Evolutionary conservation across 1,140 invertebrate genomes (phyloP).

Genomic region (Cherax quadricarinatus): DNA sequence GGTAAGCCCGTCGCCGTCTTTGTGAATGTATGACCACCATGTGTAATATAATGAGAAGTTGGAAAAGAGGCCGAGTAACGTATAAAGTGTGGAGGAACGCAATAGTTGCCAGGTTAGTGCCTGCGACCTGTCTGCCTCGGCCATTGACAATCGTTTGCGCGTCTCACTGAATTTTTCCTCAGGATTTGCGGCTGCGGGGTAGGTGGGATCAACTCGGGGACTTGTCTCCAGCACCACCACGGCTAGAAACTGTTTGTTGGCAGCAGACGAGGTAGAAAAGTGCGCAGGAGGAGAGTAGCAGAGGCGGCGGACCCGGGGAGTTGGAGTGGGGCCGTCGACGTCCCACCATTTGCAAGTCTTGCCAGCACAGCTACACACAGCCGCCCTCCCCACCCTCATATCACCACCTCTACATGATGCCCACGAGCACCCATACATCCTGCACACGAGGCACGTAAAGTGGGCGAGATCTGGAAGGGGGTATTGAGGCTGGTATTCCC

Average conservation of each 20-base stretch:
- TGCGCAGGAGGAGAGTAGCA: background rate
- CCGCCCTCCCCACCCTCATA: background rate
- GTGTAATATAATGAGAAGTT: background rate
- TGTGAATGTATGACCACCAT: background rate
- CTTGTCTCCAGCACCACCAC: background rate
- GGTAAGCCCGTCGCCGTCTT: background rate
- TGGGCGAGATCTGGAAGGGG: background rate
- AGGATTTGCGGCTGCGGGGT: background rate
- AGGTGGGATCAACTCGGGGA: background rate
- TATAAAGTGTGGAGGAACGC: background rate
- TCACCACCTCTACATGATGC: background rate
- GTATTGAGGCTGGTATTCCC: too few relatives aligned
- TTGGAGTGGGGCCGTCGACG: background rate
- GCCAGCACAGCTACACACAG: background rate
- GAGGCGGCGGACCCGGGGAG: background rate
- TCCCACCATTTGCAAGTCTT: conserved; percentile 30
- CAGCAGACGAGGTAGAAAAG: background rate
- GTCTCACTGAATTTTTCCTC: background rate
- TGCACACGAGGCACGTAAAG: background rate
- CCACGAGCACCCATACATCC: background rate
- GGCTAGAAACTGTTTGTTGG: background rate
- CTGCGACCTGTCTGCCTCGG: conserved; percentile 26
- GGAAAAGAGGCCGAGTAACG: too few relatives aligned
- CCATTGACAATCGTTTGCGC: conserved; percentile 31
- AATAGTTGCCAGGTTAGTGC: background rate